Conservation (phyloP, 2,888 invertebrate species). For the Ophioninae sp. region DNA sequence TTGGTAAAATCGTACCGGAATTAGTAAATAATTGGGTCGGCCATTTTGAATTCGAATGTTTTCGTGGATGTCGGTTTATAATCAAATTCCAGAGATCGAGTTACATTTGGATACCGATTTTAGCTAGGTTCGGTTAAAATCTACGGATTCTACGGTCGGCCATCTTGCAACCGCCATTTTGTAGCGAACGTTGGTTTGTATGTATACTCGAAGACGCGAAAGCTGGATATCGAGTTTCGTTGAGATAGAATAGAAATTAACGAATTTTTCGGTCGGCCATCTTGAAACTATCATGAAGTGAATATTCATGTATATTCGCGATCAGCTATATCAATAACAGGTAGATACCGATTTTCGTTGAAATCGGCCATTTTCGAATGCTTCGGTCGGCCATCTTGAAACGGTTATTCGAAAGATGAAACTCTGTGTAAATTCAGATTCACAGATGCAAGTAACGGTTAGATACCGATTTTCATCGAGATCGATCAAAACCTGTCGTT, state of each 20-base stretch:
- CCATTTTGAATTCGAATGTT: not conserved
- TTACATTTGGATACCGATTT: not conserved
- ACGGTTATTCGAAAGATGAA: not conserved
- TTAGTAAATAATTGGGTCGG: too few species aligned
- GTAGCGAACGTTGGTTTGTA: not conserved
- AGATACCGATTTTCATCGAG: not conserved
- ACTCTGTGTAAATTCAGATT: not conserved
- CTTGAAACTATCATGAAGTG: not conserved
- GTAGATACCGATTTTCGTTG: not conserved
- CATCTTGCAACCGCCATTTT: not conserved
- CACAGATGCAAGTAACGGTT: not conserved
- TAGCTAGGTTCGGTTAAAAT: not conserved
- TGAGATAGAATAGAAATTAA: not conserved
- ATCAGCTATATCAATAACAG: not conserved
- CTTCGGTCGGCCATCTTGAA: not conserved
- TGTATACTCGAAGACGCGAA: not conserved
- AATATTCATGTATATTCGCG: not conserved
- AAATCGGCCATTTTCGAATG: not conserved
- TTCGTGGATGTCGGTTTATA: not conserved
- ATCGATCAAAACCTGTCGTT: not conserved
- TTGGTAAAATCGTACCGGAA: too few species aligned
- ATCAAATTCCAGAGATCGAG: not conserved
- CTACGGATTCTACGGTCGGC: not conserved
- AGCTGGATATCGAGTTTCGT: not conserved
- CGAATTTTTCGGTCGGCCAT: not conserved